Percentiles rank a stretch among this genome's conserved stretches.
Evolutionary conservation across 1,140 invertebrate species (phyloP).

Genomic region (Paralvinella palmiformis): DNA sequence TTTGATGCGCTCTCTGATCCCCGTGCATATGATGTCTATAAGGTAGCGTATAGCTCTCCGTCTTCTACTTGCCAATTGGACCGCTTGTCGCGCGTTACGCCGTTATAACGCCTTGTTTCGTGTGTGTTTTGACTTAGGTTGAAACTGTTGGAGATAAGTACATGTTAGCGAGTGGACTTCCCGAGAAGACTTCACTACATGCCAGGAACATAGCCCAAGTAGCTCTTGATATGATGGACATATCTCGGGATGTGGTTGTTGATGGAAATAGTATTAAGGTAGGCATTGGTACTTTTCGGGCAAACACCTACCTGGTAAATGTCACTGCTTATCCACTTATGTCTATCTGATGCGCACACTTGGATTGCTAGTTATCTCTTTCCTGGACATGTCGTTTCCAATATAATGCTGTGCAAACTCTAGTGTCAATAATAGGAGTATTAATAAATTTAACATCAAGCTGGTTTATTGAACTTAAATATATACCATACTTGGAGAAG

Average conservation of each 20-base stretch:
- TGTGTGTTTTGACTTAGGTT: conserved; percentile 63
- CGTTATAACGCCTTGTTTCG: no score
- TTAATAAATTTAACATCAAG: no score
- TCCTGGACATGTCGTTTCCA: no score
- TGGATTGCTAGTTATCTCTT: no score
- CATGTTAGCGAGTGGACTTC: conserved; percentile 96
- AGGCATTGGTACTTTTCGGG: conserved; percentile 42
- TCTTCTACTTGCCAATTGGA: neutral
- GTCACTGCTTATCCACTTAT: neutral
- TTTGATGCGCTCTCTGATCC: conserved; percentile 74
- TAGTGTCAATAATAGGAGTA: no score
- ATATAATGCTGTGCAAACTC: no score
- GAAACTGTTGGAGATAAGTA: conserved; percentile 99
- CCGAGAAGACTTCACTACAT: conserved; percentile 83
- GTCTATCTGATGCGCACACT: neutral
- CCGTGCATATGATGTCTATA: conserved; percentile 84
- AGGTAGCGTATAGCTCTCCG: conserved; percentile 59
- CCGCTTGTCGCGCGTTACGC: no score
- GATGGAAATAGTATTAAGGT: conserved; percentile 64
- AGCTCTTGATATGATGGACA: conserved; percentile 93
- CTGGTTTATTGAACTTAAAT: no score
- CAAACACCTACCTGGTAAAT: neutral
- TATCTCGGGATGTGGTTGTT: conserved; percentile 76
- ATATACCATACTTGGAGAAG: no score
- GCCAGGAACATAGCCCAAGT: conserved; percentile 87